Evolutionary conservation across 2,888 invertebrate species (phyloP).

Genomic region (Drosophila cognata): DNA sequence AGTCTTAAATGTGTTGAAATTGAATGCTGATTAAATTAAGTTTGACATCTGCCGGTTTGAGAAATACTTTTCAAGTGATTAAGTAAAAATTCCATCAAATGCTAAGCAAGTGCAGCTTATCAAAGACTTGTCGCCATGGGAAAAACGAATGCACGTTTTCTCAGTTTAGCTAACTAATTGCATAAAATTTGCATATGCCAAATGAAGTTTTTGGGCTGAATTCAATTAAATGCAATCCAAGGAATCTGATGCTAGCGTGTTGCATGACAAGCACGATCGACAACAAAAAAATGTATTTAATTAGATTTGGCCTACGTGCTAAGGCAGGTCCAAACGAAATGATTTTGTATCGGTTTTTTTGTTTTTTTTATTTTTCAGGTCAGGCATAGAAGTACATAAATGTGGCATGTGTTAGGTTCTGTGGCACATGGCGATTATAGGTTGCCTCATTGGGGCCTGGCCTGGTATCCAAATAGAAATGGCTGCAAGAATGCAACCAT

Average conservation of each 20-base stretch:
- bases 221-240: conserved; percentile 40
- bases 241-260: conserved; percentile 47
- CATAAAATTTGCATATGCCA: conserved; percentile 70
- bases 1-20: neutral
- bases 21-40: neutral
- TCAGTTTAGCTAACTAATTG: conserved; percentile 46
- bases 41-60: neutral
- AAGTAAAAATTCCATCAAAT: neutral
- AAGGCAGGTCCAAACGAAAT: conserved; percentile 26
- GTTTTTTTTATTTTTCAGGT: conserved; percentile 60
- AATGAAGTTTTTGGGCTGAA: conserved; percentile 42
- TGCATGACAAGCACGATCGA: conserved; percentile 36
- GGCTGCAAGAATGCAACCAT: conserved; percentile 63
- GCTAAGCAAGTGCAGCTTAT: conserved; percentile 25
- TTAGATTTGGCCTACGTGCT: conserved; percentile 38
- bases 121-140: conserved; percentile 12
- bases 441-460: conserved; percentile 33
- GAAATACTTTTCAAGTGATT: neutral
- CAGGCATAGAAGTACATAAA: conserved; percentile 32
- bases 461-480: conserved; percentile 40
- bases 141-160: conserved; percentile 51
- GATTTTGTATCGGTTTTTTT: conserved; percentile 22
- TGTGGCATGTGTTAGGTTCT: conserved; percentile 29
- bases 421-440: conserved; percentile 43
- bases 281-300: conserved; percentile 26